Conservation (phyloP, 2,888 invertebrate species). For the Prenolepis imparis region DNA sequence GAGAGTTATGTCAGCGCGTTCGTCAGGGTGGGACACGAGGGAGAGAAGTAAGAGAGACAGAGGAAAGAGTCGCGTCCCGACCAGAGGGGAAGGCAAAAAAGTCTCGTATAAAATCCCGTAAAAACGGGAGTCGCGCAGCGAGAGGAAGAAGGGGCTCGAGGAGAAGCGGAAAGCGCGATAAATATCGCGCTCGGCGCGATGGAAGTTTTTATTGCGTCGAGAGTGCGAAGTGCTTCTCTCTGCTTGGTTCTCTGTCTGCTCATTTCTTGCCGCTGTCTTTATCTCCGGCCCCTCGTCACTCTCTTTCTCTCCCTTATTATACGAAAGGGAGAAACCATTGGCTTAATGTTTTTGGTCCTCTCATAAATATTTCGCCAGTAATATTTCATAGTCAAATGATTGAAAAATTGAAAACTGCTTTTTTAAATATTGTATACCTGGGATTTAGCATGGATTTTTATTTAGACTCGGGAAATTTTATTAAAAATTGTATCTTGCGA, state of each 20-base stretch:
- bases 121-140: slow-evolving; percentile 42
- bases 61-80: slow-evolving; percentile 29
- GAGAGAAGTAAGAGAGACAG: slow-evolving; percentile 4
- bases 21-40: slow-evolving; percentile 35
- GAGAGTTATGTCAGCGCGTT: slow-evolving; percentile 73
- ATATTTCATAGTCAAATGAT: background rate
- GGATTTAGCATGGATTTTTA: no score
- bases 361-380: background rate
- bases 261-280: slow-evolving; percentile 59
- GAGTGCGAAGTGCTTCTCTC: slow-evolving; percentile 73
- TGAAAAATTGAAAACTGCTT: background rate
- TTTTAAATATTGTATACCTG: background rate
- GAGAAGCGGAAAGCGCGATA: slow-evolving; percentile 70
- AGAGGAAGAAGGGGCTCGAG: slow-evolving; percentile 21
- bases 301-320: slow-evolving; percentile 24
- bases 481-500: no score
- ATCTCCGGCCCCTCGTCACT: slow-evolving; percentile 42
- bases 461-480: no score
- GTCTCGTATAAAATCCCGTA: slow-evolving; percentile 72
- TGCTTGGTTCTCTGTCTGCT: slow-evolving; percentile 36
- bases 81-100: slow-evolving; percentile 63
- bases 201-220: slow-evolving; percentile 74
- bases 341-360: background rate
- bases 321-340: slow-evolving; percentile 27
- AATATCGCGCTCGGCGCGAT: slow-evolving; percentile 71